A percentile compares a stretch with the other conserved stretches of the same genome.
These are phyloP conservation scores for Thoracochromis brauschi DNA, from an alignment of 2,113 vertebrate species.

Conservation along the genomic window DNA sequence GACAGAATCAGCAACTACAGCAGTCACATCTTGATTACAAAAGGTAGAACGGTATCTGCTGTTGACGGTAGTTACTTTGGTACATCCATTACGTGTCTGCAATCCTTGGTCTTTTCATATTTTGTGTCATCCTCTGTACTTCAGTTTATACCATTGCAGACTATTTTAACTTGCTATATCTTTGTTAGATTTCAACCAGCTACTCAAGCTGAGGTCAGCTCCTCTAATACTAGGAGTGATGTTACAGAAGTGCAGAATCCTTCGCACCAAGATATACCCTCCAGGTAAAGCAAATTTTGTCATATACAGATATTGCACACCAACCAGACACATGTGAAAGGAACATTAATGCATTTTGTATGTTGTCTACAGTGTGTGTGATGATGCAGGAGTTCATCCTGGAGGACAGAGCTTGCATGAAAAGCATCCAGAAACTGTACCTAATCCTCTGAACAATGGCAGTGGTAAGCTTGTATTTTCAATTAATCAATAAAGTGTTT, in stretches of 20 bases:
- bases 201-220: constrained; percentile 20
- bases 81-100: not conserved
- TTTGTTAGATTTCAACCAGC: constrained; percentile 40
- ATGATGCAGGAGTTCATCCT: not conserved
- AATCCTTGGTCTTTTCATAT: not conserved
- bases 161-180: not conserved
- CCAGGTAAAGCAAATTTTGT: constrained; percentile 26
- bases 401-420: constrained; percentile 8
- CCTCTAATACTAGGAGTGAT: not conserved
- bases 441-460: not conserved
- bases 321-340: not conserved
- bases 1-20: constrained; percentile 80
- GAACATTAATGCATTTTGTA: not conserved
- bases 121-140: not conserved
- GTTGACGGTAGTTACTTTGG: not conserved
- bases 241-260: not conserved
- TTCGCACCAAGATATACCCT: not conserved
- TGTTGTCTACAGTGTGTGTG: constrained; percentile 21
- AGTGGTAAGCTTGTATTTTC: not conserved
- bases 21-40: constrained; percentile 75
- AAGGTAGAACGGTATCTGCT: constrained; percentile 62
- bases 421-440: constrained; percentile 2
- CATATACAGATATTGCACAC: not conserved
- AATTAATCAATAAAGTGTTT: not conserved
- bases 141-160: not conserved